Conservation (phyloP, 2,797 vertebrate genomes). For the Buceros bicornis region DNA sequence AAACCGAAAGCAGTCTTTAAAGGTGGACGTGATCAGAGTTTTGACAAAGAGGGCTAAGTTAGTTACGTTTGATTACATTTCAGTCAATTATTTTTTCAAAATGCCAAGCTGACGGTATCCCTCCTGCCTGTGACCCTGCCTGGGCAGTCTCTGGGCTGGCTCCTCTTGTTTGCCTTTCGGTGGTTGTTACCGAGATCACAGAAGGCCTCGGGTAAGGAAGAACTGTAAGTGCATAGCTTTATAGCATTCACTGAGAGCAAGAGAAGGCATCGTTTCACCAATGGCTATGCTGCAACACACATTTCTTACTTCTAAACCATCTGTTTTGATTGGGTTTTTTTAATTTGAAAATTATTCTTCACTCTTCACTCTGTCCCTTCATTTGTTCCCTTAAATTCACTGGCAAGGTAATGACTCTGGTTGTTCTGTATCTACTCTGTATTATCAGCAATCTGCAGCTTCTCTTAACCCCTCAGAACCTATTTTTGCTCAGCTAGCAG, state of each 20-base stretch:
- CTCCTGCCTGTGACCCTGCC: background rate
- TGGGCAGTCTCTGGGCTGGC: background rate
- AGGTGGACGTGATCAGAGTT: background rate
- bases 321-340: background rate
- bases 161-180: background rate
- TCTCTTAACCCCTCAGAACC: background rate
- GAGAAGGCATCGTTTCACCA: background rate
- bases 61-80: background rate
- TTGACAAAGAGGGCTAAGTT: background rate
- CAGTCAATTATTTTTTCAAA: background rate
- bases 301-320: background rate
- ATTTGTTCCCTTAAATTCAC: background rate
- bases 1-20: background rate
- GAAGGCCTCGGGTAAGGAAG: background rate
- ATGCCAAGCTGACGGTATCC: background rate
- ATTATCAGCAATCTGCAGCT: background rate
- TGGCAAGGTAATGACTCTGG: background rate
- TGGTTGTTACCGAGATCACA: background rate
- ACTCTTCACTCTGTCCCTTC: background rate
- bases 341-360: background rate
- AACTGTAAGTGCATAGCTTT: background rate
- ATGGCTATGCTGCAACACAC: background rate
- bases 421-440: background rate
- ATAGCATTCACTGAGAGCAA: background rate
- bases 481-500: background rate